Base-by-base conservation (phyloP, 2,888 invertebrate genomes). In the Lacanobia oleracea region DNA sequence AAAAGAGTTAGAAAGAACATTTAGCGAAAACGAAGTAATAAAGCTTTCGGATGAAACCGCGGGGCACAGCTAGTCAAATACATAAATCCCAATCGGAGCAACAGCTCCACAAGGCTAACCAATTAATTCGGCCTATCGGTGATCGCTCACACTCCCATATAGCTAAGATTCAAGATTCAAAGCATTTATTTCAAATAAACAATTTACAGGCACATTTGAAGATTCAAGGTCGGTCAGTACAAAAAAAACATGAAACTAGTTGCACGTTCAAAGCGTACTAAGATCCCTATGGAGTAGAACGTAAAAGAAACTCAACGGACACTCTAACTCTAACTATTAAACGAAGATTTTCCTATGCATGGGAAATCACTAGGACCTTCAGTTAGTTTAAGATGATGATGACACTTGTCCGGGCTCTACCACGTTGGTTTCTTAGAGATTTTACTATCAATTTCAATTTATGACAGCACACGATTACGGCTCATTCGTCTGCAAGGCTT, bases 371-470 rank as follows among this genome's bases (percentile, higher is more conserved):
- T 33, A 37, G n/a, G n/a, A 51, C 54, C 23, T 27, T 16, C 50
- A 33, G 57, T 9, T 50, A 21, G 23, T 53, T 45, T 33, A 59
- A 23, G 53, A 64, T 4, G n/a, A 48, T 75, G 54, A 75, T 71
- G 51, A 50, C 50, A 71, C 61, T 56, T 10, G 16, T 45, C 75
- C 59, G 53, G 75, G 53, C 16, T 53, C 45, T 7, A 62, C 12
- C 27, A 68, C 45, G 33, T 43, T 27, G 69, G 14, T 16, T 60
- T 54, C 50, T 43, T 54, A 12, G 53, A 64, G 50, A 56, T 14
- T 64, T 75, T 40, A 61, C 77, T 60, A 64, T 77, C 59, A 77
- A 77, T 77, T 63, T 77, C 43, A 77, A 77, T 77, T 72, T 72
- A 51, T 73, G 76, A 71, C 54, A 60, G 50, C 40, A 64, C 3